Conservation (phyloP, 2,113 vertebrate genomes). For the Perca schrenkii region DNA sequence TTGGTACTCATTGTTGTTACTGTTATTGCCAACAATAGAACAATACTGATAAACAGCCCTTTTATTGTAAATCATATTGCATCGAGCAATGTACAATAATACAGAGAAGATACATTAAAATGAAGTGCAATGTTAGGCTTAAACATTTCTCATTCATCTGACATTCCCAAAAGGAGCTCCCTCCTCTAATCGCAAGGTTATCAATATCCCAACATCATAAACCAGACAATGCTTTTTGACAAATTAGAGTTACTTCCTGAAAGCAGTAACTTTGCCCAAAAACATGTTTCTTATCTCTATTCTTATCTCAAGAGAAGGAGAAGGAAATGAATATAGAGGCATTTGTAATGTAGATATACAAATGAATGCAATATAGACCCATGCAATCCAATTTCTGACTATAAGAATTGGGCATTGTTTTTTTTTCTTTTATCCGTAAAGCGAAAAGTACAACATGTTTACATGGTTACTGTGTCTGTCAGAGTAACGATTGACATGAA, state of each 20-base stretch:
- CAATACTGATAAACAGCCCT: background rate
- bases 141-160: background rate
- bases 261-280: background rate
- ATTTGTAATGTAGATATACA: background rate
- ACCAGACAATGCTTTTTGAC: background rate
- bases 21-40: background rate
- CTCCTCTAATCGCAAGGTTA: background rate
- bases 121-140: background rate
- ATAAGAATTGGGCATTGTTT: background rate
- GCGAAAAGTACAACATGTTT: conserved; percentile 7
- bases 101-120: background rate
- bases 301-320: background rate
- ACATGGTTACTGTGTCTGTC: background rate
- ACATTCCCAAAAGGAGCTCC: background rate
- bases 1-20: background rate
- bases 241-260: background rate
- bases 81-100: background rate
- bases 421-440: background rate
- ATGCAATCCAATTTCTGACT: background rate
- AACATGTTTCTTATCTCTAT: background rate
- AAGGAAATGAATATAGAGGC: background rate
- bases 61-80: background rate
- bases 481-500: background rate
- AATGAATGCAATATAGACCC: background rate
- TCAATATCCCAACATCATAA: background rate